A percentile compares a stretch with the other conserved stretches of the same genome.
phyloP scores from a whole-genome alignment of 2,797 vertebrate species.

The Sebastes baramenuke region DNA sequence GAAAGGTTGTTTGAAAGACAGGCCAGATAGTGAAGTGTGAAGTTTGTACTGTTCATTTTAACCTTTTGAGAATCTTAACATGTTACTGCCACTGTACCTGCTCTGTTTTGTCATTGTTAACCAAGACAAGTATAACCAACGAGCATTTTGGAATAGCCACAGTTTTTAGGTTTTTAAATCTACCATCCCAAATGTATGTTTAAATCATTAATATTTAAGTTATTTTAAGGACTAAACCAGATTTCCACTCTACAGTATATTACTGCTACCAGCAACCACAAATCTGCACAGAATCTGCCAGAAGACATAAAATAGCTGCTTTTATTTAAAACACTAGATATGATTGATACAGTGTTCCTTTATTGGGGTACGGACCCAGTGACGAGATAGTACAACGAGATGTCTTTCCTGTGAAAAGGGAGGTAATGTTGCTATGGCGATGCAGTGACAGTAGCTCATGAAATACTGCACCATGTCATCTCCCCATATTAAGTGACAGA shows the following conservation, averaged over 20 bases:
- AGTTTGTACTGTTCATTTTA: background rate
- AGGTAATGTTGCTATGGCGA: slow-evolving; percentile 57
- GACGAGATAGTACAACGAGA: background rate
- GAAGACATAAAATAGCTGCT: background rate
- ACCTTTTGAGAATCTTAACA: background rate
- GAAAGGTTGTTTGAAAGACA: background rate
- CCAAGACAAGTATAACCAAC: background rate
- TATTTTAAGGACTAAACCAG: background rate
- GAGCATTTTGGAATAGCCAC: background rate
- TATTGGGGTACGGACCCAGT: background rate
- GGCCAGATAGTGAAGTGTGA: background rate
- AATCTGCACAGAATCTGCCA: background rate
- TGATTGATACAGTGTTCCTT: slow-evolving; percentile 14
- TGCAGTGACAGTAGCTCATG: slow-evolving; percentile 27
- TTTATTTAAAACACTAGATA: slow-evolving; percentile 4
- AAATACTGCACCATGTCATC: slow-evolving; percentile 50
- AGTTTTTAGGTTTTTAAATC: background rate
- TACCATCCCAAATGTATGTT: background rate
- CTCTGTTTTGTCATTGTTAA: background rate
- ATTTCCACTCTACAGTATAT: background rate
- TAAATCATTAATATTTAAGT: background rate
- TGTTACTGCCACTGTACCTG: background rate
- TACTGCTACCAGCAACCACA: background rate
- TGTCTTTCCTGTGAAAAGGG: slow-evolving; percentile 27
- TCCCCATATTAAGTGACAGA: slow-evolving; percentile 30